phyloP scores from a whole-genome alignment of 2,113 vertebrate species.

The Psittacula cyanocephala region DNA sequence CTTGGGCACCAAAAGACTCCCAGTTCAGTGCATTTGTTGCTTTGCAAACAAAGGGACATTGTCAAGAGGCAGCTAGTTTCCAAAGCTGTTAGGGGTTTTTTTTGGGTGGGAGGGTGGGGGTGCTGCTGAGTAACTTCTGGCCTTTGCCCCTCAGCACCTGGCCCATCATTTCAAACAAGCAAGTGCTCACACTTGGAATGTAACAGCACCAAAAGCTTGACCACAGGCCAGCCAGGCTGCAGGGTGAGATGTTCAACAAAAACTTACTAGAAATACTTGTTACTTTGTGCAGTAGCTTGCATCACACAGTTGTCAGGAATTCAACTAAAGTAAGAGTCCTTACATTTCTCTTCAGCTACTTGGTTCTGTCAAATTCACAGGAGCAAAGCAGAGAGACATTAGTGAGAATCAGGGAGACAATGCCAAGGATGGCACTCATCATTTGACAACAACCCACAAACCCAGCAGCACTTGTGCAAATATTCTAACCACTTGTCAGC shows the following conservation, averaged over 20 bases:
- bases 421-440: not conserved
- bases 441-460: not conserved
- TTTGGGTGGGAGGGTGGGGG: not conserved
- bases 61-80: not conserved
- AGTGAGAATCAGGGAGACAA: not conserved
- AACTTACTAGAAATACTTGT: not conserved
- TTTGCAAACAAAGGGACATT: conserved; percentile 39
- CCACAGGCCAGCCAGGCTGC: not conserved
- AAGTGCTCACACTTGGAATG: rapidly evolving
- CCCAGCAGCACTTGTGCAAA: not conserved
- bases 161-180: not conserved
- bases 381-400: not conserved
- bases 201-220: not conserved
- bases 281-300: not conserved
- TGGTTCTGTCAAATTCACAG: not conserved
- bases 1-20: not conserved
- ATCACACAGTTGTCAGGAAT: not conserved
- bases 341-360: not conserved
- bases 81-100: not conserved
- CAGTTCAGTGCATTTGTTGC: conserved; percentile 10
- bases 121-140: not conserved
- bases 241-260: not conserved
- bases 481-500: not conserved
- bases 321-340: not conserved
- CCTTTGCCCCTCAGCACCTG: conserved; percentile 16